These are phyloP conservation scores for Nasonia giraulti DNA, from an alignment of 1,140 invertebrate species.

Conservation along the genomic window DNA sequence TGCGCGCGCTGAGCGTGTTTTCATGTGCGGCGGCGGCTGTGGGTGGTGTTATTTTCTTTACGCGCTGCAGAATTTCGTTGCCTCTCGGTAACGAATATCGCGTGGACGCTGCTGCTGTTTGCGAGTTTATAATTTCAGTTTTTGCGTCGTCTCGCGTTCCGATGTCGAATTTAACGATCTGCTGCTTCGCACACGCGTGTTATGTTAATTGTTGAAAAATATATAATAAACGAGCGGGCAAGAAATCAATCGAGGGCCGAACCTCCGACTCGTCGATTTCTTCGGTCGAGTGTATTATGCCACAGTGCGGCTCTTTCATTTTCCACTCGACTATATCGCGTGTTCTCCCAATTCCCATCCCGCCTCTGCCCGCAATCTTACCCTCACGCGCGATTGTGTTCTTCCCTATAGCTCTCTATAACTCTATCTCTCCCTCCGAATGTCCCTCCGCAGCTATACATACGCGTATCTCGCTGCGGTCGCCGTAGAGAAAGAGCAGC, in stretches of 20 bases:
- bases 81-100: slow-evolving; percentile 11
- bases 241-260: slow-evolving; percentile 10
- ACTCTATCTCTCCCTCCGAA: slow-evolving; percentile 10
- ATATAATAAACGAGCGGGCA: background rate
- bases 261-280: background rate
- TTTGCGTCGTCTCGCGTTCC: too few species aligned
- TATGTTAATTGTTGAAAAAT: too few species aligned
- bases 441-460: background rate
- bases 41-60: slow-evolving; percentile 16
- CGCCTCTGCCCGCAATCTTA: background rate
- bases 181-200: too few species aligned
- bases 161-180: too few species aligned
- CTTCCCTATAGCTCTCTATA: slow-evolving; percentile 15
- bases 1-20: background rate
- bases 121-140: too few species aligned
- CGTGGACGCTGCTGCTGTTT: too few species aligned
- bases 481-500: background rate
- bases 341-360: background rate
- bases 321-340: background rate
- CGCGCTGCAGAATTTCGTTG: slow-evolving; percentile 13
- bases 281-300: background rate
- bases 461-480: background rate
- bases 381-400: background rate
- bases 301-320: background rate
- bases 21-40: too few species aligned